Base-by-base conservation (phyloP, 2,113 vertebrate species). In the Gila orcuttii region DNA sequence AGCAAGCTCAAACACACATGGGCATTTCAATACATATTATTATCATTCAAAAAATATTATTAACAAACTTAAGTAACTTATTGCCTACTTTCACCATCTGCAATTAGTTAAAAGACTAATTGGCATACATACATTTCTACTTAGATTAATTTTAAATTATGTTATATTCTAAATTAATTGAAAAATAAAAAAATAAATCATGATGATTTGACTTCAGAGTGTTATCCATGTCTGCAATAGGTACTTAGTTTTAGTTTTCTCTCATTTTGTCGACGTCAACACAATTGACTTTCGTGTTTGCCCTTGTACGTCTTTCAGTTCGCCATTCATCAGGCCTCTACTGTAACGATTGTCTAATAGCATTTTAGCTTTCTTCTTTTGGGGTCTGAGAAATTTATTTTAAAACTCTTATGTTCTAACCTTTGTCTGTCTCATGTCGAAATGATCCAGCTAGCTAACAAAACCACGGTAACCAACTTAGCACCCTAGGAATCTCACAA, bases 391-490 rank as follows among this genome's bases (percentile, higher is more conserved):
- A 83, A 73, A 57, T 33, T 19, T 83, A 36, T 83, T 57, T 21
- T 25, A n/a, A 69, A 28, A 83, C 19, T 59, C 31, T 15, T 4
- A 71, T 21, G 64, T 62, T n/a, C 36, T 79, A 73, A 55, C 68
- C 52, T 25, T 83, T 83, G 82, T 83, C 81, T 83, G 45, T 69
- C 50, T 83, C 45, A 23, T 73, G 33, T 83, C 82, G 68, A 73
- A 83, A 83, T 73, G 12, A 71, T 74, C 52, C 68, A 57, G 66
- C 82, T 83, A 73, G 82, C 68, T 73, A 39, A 57, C 33, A 83
- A 83, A 83, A 83, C 82, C 82, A 83, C 50, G 68, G 82, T 83
- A 74, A 83, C 82, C 82, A 83, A 50, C 82, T 73, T 68, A 73
- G 82, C 68, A 42, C 82, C 66, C 64, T 36, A 71, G 68, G 82